Conservation (phyloP, 2,113 vertebrate genomes). For the Cyprinus carpio region DNA sequence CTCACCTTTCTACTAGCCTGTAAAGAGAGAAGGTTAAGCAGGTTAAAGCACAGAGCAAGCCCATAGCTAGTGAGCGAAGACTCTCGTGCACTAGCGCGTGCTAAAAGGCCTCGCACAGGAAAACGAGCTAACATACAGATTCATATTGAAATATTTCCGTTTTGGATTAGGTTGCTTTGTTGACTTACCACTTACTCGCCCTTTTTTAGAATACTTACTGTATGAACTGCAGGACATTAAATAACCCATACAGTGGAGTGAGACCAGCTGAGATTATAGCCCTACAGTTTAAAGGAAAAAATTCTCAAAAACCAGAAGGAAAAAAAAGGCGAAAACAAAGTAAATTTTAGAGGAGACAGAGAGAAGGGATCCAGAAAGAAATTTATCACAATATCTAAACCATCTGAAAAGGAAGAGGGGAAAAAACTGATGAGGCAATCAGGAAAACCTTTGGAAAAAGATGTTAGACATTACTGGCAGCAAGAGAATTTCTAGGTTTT, state of each 20-base stretch:
- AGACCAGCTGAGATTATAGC: conserved; percentile 72
- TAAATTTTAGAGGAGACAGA: conserved; percentile 47
- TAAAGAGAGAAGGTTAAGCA: conserved; percentile 42
- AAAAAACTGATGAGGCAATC: conserved; percentile 45
- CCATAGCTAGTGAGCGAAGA: conserved; percentile 66
- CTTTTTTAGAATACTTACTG: conserved; percentile 80
- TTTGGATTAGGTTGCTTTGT: conserved; percentile 67
- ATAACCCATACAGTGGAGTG: conserved; percentile 78
- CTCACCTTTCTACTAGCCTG: conserved; percentile 54
- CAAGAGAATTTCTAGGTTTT: conserved; percentile 13
- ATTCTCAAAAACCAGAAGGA: conserved; percentile 73
- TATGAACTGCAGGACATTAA: conserved; percentile 75
- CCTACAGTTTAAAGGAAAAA: conserved; percentile 74
- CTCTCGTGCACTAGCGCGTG: conserved; percentile 58
- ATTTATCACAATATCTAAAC: conserved; percentile 48
- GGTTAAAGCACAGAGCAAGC: conserved; percentile 64
- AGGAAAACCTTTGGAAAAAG: conserved; percentile 47
- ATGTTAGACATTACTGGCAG: conserved; percentile 47
- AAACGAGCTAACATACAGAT: conserved; percentile 51
- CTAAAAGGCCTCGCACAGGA: conserved; percentile 73
- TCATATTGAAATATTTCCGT: conserved; percentile 50
- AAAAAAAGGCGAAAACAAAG: conserved; percentile 29
- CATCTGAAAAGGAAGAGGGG: conserved; percentile 42
- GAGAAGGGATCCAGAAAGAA: conserved; percentile 52
- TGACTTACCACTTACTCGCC: conserved; percentile 75